phyloP scores from a whole-genome alignment of 2,113 vertebrate genomes.

The Setophaga petechia region DNA sequence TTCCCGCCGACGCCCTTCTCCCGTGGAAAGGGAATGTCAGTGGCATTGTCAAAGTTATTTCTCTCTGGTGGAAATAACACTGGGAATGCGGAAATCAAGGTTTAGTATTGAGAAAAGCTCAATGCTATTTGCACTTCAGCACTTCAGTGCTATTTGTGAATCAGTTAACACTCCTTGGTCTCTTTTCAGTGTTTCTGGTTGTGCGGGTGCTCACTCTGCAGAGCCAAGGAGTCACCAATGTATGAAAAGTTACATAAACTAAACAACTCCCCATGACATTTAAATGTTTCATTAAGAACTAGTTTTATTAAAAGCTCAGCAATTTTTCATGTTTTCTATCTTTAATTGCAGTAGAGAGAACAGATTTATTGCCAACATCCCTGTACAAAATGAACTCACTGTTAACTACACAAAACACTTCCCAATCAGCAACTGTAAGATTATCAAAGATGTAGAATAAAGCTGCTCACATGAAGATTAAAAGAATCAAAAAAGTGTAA shows the following conservation, averaged over 20 bases:
- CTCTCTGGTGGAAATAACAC: not conserved
- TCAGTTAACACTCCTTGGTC: not conserved
- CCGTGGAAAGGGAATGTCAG: fast-evolving
- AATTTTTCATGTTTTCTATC: not conserved
- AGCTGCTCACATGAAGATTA: not conserved
- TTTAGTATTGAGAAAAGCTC: not conserved
- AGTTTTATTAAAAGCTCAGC: not conserved
- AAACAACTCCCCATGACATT: not conserved
- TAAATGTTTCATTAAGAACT: not conserved
- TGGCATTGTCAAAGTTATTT: fast-evolving
- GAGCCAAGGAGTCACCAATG: not conserved
- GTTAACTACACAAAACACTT: not conserved
- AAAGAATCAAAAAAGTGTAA: not conserved
- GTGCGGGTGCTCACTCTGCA: not conserved
- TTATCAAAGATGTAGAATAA: not conserved
- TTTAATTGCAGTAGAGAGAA: not conserved
- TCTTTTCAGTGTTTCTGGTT: not conserved
- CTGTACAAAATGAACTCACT: not conserved
- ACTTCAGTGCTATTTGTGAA: not conserved
- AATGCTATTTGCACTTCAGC: not conserved
- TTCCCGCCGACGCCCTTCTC: not conserved
- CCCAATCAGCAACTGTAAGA: not conserved
- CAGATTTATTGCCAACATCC: not conserved
- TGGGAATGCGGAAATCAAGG: not conserved
- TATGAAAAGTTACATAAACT: not conserved